These are phyloP conservation scores for Lacanobia wlatinum DNA, from an alignment of 2,888 invertebrate species.

Conservation along the genomic window DNA sequence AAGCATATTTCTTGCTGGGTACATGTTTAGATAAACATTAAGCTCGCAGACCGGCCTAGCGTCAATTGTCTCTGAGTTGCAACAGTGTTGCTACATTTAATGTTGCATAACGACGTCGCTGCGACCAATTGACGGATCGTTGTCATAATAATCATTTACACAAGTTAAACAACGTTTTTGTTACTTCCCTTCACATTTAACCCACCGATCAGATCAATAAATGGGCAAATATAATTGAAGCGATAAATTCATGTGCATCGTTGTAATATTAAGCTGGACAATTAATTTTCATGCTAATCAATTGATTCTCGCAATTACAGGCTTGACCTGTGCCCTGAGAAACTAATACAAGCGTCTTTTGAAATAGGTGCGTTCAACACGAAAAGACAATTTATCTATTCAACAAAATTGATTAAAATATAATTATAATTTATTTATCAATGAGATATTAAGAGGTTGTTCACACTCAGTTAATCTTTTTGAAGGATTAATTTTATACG, in stretches of 20 bases:
- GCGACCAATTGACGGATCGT: constrained; percentile 48
- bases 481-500: constrained; percentile 43
- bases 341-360: constrained; percentile 64
- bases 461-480: constrained; percentile 54
- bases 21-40: constrained; percentile 57
- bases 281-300: constrained; percentile 83
- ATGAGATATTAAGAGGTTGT: constrained; percentile 52
- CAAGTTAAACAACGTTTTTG: constrained; percentile 55
- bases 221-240: constrained; percentile 68
- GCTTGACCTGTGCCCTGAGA: constrained; percentile 76
- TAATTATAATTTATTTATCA: constrained; percentile 40
- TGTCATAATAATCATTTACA: constrained; percentile 46
- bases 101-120: constrained; percentile 40
- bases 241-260: constrained; percentile 71
- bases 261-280: constrained; percentile 67
- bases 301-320: constrained; percentile 80
- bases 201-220: constrained; percentile 58
- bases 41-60: constrained; percentile 30
- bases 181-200: constrained; percentile 69
- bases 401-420: constrained; percentile 48
- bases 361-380: constrained; percentile 58
- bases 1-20: constrained; percentile 54
- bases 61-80: constrained; percentile 59
- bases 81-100: constrained; percentile 47
- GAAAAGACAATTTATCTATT: constrained; percentile 62